A percentile compares a stretch with the other conserved stretches of the same genome.
Conservation (phyloP, 1,140 invertebrate species). For the Steinernema feltiae region DNA sequence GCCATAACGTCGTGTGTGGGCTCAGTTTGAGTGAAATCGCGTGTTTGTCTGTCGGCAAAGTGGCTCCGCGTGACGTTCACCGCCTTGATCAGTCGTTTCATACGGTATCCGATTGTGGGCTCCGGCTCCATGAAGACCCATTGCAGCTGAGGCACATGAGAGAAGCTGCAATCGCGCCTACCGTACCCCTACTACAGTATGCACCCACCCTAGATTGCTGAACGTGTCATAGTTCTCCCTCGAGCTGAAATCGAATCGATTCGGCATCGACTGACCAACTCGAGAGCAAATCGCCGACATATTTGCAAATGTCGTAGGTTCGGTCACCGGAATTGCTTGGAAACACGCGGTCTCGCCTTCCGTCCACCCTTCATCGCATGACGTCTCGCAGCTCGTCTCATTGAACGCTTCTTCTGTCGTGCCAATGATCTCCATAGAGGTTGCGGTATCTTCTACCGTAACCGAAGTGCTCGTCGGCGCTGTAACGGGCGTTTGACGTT, state of each 20-base stretch:
- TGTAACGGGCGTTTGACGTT: no score
- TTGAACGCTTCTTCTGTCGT: no score
- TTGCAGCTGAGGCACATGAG: not conserved
- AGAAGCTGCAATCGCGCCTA: not conserved
- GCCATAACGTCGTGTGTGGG: not conserved
- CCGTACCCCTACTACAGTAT: not conserved
- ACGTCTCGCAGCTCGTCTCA: not conserved
- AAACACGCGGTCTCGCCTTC: not conserved
- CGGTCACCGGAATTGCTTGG: not conserved
- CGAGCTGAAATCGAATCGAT: not conserved
- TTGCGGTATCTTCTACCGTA: no score
- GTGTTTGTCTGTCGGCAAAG: not conserved
- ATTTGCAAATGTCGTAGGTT: not conserved
- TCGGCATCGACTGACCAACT: not conserved
- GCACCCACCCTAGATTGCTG: not conserved
- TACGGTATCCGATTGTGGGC: not conserved
- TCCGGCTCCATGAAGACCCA: not conserved
- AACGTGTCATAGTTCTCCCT: not conserved
- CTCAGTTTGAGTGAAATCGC: not conserved
- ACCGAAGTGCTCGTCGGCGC: no score
- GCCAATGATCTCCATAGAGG: no score
- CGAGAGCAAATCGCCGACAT: not conserved
- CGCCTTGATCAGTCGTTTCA: not conserved
- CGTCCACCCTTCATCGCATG: not conserved
- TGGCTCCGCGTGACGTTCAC: not conserved